Conservation (phyloP, 1,140 invertebrate species). For the Scaptodrosophila lebanonensis region DNA sequence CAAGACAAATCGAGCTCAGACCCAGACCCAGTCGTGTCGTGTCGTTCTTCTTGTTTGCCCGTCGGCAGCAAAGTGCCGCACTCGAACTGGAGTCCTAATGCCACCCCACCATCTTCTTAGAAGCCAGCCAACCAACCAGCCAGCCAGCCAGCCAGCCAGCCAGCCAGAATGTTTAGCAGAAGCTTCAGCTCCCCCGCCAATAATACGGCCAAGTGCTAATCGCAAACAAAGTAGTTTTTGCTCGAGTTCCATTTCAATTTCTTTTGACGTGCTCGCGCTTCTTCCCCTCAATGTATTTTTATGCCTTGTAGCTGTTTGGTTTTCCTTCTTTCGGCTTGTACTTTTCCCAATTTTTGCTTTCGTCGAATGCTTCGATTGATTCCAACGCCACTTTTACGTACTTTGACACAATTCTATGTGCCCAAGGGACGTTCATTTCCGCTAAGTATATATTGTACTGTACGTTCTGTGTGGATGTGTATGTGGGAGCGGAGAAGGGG, state of each 20-base stretch:
- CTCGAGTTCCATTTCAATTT: conserved; percentile 73
- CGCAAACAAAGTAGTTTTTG: conserved; percentile 74
- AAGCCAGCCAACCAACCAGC: too few species aligned
- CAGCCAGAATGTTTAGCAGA: too few species aligned
- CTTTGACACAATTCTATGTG: conserved; percentile 56
- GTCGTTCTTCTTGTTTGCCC: neutral
- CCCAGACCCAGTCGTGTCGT: too few species aligned
- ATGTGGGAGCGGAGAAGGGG: neutral
- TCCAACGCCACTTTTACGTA: conserved; percentile 41
- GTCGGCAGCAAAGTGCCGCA: conserved; percentile 6
- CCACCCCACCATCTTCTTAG: too few species aligned
- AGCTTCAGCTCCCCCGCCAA: neutral
- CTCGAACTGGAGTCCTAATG: neutral
- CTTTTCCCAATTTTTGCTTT: conserved; percentile 17
- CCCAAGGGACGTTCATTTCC: conserved; percentile 65
- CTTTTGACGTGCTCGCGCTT: conserved; percentile 47
- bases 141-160: too few species aligned
- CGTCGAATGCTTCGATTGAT: conserved; percentile 66
- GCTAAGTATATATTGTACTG: conserved; percentile 58
- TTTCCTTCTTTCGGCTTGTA: conserved; percentile 26
- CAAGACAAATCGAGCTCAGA: too few species aligned
- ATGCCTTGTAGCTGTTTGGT: conserved; percentile 57
- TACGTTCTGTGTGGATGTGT: neutral
- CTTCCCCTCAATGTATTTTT: conserved; percentile 38
- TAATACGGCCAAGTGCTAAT: conserved; percentile 70